Evolutionary conservation across 2,797 vertebrate species (phyloP).

Genomic region (Microchirus variegatus): DNA sequence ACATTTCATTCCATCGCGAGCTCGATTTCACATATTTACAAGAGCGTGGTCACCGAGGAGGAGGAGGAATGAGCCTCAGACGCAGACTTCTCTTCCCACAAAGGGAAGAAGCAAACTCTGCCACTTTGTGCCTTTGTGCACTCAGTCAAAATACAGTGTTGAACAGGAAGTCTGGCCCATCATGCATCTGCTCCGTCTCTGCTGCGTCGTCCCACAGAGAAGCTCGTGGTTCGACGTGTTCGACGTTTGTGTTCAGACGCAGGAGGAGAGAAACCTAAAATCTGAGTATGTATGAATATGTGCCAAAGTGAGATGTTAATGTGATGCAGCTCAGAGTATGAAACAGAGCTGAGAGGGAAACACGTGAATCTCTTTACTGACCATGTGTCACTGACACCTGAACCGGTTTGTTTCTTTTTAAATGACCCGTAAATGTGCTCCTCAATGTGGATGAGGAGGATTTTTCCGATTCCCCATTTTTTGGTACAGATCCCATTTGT

Average conservation of each 20-base stretch:
- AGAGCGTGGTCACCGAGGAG: constrained; percentile 21
- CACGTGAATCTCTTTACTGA: no score
- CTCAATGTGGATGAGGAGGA: no score
- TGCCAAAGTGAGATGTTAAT: no score
- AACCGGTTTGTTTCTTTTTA: neutral
- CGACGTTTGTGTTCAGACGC: no score
- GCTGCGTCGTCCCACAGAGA: constrained; percentile 32
- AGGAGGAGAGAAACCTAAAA: no score
- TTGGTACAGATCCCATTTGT: neutral
- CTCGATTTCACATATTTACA: constrained; percentile 38
- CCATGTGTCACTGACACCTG: neutral
- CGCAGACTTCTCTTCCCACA: constrained; percentile 32
- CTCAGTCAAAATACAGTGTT: constrained; percentile 46
- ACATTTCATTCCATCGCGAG: constrained; percentile 42
- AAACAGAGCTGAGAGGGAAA: no score
- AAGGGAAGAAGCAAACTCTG: no score
- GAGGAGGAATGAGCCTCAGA: constrained; percentile 37
- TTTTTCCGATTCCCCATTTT: neutral
- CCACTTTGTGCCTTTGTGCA: constrained; percentile 28
- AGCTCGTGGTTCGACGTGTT: no score
- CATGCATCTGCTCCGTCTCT: constrained; percentile 28
- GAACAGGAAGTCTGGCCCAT: constrained; percentile 53
- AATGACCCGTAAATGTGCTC: neutral
- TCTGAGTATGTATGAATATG: no score
- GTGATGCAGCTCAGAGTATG: no score